These are phyloP conservation scores for Bungarus multicinctus DNA, from an alignment of 2,113 vertebrate genomes.

Conservation along the genomic window DNA sequence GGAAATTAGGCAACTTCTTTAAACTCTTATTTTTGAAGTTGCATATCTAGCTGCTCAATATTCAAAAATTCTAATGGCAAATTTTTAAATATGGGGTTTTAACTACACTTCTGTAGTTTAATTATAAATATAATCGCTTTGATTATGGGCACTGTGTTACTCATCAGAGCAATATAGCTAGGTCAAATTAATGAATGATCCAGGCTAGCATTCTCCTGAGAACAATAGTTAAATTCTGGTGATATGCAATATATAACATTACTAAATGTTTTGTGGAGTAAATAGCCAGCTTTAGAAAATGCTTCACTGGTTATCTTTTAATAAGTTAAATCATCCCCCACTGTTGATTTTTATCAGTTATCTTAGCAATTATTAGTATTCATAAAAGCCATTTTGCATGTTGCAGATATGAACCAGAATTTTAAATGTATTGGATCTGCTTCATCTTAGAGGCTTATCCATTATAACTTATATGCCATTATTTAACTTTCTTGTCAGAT, in stretches of 20 bases:
- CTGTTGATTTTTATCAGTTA: background rate
- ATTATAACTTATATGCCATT: background rate
- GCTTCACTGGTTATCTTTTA: background rate
- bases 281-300: background rate
- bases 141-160: background rate
- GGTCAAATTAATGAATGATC: background rate
- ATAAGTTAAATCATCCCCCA: background rate
- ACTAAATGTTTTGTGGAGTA: background rate
- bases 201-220: background rate
- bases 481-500: background rate
- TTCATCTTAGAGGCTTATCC: background rate
- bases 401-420: background rate
- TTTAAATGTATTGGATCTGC: background rate
- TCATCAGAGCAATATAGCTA: background rate
- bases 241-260: background rate
- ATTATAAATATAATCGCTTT: background rate
- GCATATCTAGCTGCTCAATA: slow-evolving; percentile 1
- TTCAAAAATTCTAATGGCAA: background rate
- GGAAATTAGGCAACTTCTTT: slow-evolving; percentile 18
- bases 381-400: background rate
- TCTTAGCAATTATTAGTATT: background rate
- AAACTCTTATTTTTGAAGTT: slow-evolving; percentile 5
- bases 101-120: background rate
- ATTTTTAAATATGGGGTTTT: slow-evolving; percentile 3
- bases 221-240: background rate